These are phyloP conservation scores for Brachionus rubens DNA, from an alignment of 1,140 invertebrate genomes.

Conservation along the genomic window DNA sequence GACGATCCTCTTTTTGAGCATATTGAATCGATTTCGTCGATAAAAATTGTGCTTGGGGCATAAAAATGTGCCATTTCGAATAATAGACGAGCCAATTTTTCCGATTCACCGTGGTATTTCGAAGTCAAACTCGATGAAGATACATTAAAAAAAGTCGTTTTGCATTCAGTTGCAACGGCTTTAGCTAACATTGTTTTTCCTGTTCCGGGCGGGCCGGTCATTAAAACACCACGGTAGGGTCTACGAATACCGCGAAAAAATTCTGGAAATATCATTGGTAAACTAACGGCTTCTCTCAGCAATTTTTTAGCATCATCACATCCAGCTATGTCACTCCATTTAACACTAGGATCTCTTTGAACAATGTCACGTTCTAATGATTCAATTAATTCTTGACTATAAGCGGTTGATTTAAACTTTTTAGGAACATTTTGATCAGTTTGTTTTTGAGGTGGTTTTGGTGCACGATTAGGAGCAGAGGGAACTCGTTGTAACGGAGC, in stretches of 20 bases:
- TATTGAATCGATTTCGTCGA: slow-evolving; percentile 98
- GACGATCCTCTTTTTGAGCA: slow-evolving; percentile 91
- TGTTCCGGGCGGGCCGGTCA: slow-evolving; percentile 96
- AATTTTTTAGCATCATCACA: slow-evolving; percentile 87
- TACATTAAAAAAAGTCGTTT: slow-evolving; percentile 98
- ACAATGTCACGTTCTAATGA: slow-evolving; percentile 93
- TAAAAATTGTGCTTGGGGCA: slow-evolving; percentile 98
- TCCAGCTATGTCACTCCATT: slow-evolving; percentile 95
- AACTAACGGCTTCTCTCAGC: slow-evolving; percentile 91
- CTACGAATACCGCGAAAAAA: slow-evolving; percentile 93
- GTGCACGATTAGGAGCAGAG: not conserved
- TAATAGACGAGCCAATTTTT: slow-evolving; percentile 91
- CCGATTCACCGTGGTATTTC: slow-evolving; percentile 96
- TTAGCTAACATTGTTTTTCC: slow-evolving; percentile 99
- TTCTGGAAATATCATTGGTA: slow-evolving; percentile 96
- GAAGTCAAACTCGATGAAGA: slow-evolving; percentile 93
- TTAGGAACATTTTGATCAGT: not conserved
- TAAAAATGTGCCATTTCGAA: slow-evolving; percentile 99
- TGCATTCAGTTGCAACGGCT: slow-evolving; percentile 97
- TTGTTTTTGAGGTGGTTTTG: not conserved
- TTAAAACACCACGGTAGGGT: slow-evolving; percentile 89
- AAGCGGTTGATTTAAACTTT: slow-evolving; percentile 80
- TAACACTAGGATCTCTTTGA: slow-evolving; percentile 92
- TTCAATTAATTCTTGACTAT: slow-evolving; percentile 88
- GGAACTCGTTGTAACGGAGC: not conserved